These are phyloP conservation scores for Gallirallus australis DNA, from an alignment of 2,797 vertebrate species.

Conservation along the genomic window DNA sequence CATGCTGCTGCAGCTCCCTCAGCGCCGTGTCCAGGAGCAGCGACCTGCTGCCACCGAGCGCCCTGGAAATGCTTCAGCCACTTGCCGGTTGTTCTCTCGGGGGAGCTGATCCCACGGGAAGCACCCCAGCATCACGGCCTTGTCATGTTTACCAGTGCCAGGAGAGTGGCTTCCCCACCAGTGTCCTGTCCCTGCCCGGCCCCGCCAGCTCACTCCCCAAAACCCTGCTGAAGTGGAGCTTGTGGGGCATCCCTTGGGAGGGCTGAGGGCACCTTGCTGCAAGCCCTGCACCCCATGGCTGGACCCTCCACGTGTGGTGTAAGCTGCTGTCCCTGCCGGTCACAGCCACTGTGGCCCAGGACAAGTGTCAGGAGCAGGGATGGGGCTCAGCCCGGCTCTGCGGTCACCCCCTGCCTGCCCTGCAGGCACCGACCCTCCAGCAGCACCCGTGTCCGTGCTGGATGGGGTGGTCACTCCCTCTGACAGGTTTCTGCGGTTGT, in stretches of 20 bases:
- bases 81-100: background rate
- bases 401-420: background rate
- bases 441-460: background rate
- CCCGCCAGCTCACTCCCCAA: too few species aligned
- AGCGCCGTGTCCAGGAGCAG: background rate
- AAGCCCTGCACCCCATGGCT: rapidly evolving
- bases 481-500: background rate
- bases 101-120: background rate
- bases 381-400: rapidly evolving
- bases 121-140: background rate
- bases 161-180: background rate
- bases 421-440: background rate
- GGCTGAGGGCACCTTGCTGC: background rate
- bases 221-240: too few species aligned
- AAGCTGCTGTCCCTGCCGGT: too few species aligned
- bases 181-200: background rate
- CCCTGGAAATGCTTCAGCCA: rapidly evolving
- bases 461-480: background rate
- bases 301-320: rapidly evolving
- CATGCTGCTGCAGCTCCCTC: background rate
- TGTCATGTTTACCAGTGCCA: background rate
- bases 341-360: too few species aligned
- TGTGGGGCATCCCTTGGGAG: background rate
- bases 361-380: background rate
- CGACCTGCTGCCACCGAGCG: background rate